Conservation (phyloP, 2,113 vertebrate species). For the Elanus axillaris region DNA sequence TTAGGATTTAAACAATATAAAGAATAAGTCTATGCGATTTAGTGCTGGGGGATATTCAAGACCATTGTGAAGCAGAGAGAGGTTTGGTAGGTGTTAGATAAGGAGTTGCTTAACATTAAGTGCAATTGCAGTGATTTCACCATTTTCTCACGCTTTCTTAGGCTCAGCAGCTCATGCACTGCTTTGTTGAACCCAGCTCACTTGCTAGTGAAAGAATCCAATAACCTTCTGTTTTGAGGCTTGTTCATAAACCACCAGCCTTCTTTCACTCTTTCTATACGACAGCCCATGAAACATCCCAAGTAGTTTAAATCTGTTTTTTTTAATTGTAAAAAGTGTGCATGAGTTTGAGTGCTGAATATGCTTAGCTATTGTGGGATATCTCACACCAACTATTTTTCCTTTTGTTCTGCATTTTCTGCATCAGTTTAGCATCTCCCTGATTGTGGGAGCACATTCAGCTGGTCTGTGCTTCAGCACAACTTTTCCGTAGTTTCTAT, state of each 20-base stretch:
- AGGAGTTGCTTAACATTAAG: not conserved
- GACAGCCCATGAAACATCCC: not conserved
- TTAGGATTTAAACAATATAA: not conserved
- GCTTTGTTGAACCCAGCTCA: not conserved
- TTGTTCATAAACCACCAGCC: not conserved
- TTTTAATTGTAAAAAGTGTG: not conserved
- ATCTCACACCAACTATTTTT: not conserved
- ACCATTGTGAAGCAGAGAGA: not conserved
- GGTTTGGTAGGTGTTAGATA: not conserved
- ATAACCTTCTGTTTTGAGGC: not conserved
- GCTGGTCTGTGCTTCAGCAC: not conserved
- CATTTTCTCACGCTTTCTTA: not conserved
- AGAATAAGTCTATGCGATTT: not conserved
- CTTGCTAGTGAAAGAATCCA: not conserved
- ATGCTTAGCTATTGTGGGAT: accelerated
- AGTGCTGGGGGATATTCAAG: not conserved
- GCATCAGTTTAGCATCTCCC: not conserved
- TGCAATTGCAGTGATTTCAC: not conserved
- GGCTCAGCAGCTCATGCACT: not conserved
- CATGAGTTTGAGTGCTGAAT: not conserved
- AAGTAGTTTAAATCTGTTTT: not conserved
- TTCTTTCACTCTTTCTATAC: not conserved
- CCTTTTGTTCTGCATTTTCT: not conserved
- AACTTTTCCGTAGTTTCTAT: not conserved
- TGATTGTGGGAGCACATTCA: not conserved